These are phyloP conservation scores for Tenthredo amoena DNA, from an alignment of 2,888 invertebrate genomes.

Conservation along the genomic window DNA sequence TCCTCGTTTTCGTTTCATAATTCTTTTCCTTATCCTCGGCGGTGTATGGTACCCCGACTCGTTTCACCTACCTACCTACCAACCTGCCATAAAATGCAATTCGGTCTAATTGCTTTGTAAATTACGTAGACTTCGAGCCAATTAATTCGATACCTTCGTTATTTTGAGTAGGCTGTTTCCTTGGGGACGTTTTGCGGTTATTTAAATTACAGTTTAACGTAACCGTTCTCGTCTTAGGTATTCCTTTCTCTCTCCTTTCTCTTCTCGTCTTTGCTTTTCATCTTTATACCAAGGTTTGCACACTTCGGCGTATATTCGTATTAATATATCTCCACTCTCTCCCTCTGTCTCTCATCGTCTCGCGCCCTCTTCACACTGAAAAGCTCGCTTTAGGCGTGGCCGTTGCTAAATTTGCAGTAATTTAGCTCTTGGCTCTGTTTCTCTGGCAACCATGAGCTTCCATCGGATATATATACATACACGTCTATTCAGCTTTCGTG, in stretches of 20 bases:
- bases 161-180: conserved; percentile 22
- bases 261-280: background rate
- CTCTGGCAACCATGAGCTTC: background rate
- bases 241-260: conserved; percentile 60
- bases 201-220: conserved; percentile 69
- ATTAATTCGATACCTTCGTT: conserved; percentile 39
- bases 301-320: conserved; percentile 1
- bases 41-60: background rate
- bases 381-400: conserved; percentile 23
- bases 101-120: conserved; percentile 37
- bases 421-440: conserved; percentile 33
- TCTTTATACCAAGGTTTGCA: background rate
- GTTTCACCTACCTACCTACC: background rate
- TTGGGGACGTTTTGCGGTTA: conserved; percentile 61
- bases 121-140: conserved; percentile 20
- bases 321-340: conserved; percentile 31
- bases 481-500: background rate
- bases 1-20: background rate
- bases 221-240: conserved; percentile 63
- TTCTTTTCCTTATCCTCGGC: background rate
- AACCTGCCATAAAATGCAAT: conserved; percentile 11
- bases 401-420: conserved; percentile 47
- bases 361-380: background rate
- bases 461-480: background rate
- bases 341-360: conserved; percentile 22